These are phyloP conservation scores for Tortricodes alternella DNA, from an alignment of 2,888 invertebrate species.

Conservation along the genomic window DNA sequence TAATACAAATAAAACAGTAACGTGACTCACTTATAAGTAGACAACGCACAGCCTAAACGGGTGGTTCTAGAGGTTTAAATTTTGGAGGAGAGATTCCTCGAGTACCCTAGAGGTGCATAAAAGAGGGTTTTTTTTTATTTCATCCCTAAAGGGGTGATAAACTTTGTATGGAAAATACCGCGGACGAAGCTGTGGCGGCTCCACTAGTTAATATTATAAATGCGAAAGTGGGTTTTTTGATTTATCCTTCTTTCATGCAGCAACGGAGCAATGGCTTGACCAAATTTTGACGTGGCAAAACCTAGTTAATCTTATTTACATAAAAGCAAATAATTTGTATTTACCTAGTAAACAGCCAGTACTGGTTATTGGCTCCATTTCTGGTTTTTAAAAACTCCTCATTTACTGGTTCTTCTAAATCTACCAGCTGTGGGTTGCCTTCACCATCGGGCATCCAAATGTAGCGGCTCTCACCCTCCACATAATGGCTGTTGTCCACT, in stretches of 20 bases:
- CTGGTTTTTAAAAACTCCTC: conserved; percentile 36
- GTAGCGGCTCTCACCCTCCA: conserved; percentile 57
- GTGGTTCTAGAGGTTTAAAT: too few species aligned
- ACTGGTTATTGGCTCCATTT: conserved; percentile 56
- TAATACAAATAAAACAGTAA: too few species aligned
- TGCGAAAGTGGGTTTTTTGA: too few species aligned
- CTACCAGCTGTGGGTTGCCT: conserved; percentile 53
- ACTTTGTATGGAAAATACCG: too few species aligned
- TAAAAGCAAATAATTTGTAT: background rate
- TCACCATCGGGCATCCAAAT: conserved; percentile 63
- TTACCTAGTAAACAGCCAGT: conserved; percentile 44
- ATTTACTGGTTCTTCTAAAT: conserved; percentile 48
- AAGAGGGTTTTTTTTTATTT: too few species aligned
- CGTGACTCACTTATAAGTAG: too few species aligned
- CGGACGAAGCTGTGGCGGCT: too few species aligned
- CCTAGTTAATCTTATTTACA: background rate
- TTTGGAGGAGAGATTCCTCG: too few species aligned
- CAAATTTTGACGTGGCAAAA: background rate
- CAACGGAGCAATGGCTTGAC: background rate
- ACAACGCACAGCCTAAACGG: too few species aligned
- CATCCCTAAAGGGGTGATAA: too few species aligned
- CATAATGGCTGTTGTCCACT: conserved; percentile 58
- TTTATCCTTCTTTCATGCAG: background rate
- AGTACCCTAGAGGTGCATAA: too few species aligned
- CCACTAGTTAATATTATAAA: too few species aligned